Conservation (phyloP, 2,797 vertebrate genomes). For the Hoplostethus atlanticus region DNA sequence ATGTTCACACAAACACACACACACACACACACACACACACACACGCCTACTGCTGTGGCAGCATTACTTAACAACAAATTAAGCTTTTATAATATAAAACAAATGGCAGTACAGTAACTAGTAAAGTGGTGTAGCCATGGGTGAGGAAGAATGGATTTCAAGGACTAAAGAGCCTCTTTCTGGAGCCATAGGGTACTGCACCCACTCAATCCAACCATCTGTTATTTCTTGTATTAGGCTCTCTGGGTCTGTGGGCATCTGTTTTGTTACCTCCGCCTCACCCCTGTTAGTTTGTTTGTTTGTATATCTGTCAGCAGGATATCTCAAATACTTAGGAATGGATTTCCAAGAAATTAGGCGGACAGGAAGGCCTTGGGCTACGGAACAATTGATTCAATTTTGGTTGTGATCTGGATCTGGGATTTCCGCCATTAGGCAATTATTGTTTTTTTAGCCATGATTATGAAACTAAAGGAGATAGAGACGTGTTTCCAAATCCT, state of each 20-base stretch:
- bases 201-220: background rate
- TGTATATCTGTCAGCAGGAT: too few relatives aligned
- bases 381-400: too few relatives aligned
- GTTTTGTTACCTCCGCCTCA: too few relatives aligned
- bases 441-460: too few relatives aligned
- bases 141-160: constrained; percentile 22
- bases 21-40: constrained; percentile 6
- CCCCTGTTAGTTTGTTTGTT: too few relatives aligned
- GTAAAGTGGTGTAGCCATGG: background rate
- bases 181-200: constrained; percentile 79
- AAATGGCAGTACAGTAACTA: background rate
- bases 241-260: background rate
- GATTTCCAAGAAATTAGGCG: too few relatives aligned
- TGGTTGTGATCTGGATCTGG: too few relatives aligned
- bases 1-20: background rate
- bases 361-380: too few relatives aligned
- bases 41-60: background rate
- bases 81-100: background rate
- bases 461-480: too few relatives aligned
- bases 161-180: constrained; percentile 83
- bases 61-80: background rate
- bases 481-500: too few relatives aligned
- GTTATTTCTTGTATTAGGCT: background rate
- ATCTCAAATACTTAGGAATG: too few relatives aligned
- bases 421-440: too few relatives aligned